Base-by-base conservation (phyloP, 2,797 vertebrate genomes). In the Sarcoramphus papa region DNA sequence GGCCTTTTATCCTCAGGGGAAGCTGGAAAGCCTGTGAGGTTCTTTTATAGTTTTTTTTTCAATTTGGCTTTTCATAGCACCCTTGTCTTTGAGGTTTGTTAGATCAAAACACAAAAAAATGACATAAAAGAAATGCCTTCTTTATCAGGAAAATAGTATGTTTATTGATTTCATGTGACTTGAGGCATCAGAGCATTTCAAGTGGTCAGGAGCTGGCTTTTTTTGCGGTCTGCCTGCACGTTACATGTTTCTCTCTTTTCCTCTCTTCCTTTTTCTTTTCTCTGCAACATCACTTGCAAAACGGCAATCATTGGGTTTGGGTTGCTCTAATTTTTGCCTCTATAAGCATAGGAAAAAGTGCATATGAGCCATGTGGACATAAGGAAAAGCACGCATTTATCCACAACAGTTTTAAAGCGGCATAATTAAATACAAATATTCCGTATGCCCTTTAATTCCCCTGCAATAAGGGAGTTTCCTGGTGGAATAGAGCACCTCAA, bases 251-350 rank as follows among this genome's bases (percentile, higher is more conserved):
- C 54, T 35, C 5, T 31, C n/a, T 8, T n/a, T 35, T 12, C 16
- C 9, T 7, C 4, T 64, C 3, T 3, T 47, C 7, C 24, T 59
- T 59, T 47, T 67, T 33, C 33, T 48, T 14, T 27, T 14, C 27
- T 40, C 24, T 48, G 37, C n/a, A 40, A 20, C 4, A 3, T 47
- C 24, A 4, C 21, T 43, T 25, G 31, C n/a, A 70, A 45, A 47
- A 37, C 3, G 5, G 21, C 0, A 0, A 5, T 23, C 10, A 0
- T 14, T 22, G 6, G 20, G 14, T 63, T 85, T 72, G 23, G 16
- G 43, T 51, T 14, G 28, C 27, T 56, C 13, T n/a, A 35, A 31
- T 17, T 74, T 89, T 76, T 48, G 12, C 12, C 17, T 68, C 27
- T 30, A 4, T 37, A 86, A 73, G 37, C 2, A 12, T 3, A 80